Evolutionary conservation across 2,113 vertebrate species (phyloP), one percentile per base, ranked within the genome.

Genomic region (Cephalopterus ornatus): DNA sequence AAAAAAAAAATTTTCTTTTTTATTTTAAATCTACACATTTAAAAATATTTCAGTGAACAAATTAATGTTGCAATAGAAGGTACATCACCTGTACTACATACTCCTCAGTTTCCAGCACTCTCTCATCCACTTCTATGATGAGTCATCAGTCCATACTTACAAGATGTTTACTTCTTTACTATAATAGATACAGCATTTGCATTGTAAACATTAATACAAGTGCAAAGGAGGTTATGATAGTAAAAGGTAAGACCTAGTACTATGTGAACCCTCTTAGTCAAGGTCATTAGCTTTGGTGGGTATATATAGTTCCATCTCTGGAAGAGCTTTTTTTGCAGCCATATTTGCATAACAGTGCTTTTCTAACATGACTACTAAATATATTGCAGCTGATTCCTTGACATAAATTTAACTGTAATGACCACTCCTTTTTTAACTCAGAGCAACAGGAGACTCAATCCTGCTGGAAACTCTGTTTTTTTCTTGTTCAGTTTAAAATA

Each of bases 21-120:
- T 95, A 97, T 95, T 96, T 96, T 92, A 88, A 97, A 96, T 73
- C 80, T 85, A 94, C 65, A 96, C 62, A 95, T 93, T 96, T 90
- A 86, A 96, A 94, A 96, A 97, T 90, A 96, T 94, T 95, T 95
- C 94, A 79, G 28, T 1, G 44, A 95, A 80, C 39, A 92, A 94
- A 95, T 84, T 78, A 71, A 76, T 82, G 39, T 78, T 89, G n/a
- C 85, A 83, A 53, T 82, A 83, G 66, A 92, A 94, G 37, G 37
- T 73, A 65, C 72, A 88, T 94, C 85, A 90, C 58, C 46, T 23
- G 32, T 84, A 33, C 23, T 66, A 55, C 47, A 27, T 55, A 67
- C 1, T 93, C n/a, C 24, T 85, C 55, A 23, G 24, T n/a, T 87
- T 89, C 72, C 61, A 86, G 18, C n/a, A 78, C 44, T 63, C 30